Conservation (phyloP, 2,797 vertebrate genomes). For the Simalia tracyae region DNA sequence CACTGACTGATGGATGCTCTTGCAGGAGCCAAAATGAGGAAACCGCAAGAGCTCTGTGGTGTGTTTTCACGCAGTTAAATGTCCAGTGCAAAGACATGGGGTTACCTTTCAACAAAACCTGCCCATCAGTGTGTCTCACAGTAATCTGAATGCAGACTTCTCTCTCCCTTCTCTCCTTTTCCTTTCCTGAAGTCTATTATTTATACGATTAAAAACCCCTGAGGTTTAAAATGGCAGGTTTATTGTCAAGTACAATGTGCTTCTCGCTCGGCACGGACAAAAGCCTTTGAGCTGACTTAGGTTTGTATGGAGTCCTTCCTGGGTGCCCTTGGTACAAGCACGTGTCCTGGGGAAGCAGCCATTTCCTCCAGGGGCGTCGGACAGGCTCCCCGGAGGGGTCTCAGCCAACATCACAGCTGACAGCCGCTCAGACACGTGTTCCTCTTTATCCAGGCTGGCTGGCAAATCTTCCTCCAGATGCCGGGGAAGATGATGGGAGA, state of each 20-base stretch:
- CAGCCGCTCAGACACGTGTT: conserved; percentile 2
- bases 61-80: conserved; percentile 61
- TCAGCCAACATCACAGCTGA: neutral
- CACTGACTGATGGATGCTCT: conserved; percentile 60
- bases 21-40: conserved; percentile 50
- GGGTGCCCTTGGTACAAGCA: conserved; percentile 36
- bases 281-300: conserved; percentile 61
- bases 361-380: conserved; percentile 36
- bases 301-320: conserved; percentile 48
- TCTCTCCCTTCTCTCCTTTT: conserved; percentile 18
- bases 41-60: conserved; percentile 58
- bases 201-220: conserved; percentile 66
- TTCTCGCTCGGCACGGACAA: conserved; percentile 62
- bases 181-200: conserved; percentile 65
- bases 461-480: conserved; percentile 21
- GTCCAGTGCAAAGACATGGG: conserved; percentile 36
- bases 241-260: conserved; percentile 68
- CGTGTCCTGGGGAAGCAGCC: conserved; percentile 26
- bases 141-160: conserved; percentile 69
- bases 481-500: conserved; percentile 20
- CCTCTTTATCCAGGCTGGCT: conserved; percentile 24
- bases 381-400: conserved; percentile 45
- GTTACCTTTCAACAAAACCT: conserved; percentile 48
- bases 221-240: conserved; percentile 70
- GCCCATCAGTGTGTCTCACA: conserved; percentile 46